A percentile compares a stretch with the other conserved stretches of the same genome.
These are phyloP conservation scores for Euzophera pinguis DNA, from an alignment of 2,888 invertebrate species.

Conservation along the genomic window DNA sequence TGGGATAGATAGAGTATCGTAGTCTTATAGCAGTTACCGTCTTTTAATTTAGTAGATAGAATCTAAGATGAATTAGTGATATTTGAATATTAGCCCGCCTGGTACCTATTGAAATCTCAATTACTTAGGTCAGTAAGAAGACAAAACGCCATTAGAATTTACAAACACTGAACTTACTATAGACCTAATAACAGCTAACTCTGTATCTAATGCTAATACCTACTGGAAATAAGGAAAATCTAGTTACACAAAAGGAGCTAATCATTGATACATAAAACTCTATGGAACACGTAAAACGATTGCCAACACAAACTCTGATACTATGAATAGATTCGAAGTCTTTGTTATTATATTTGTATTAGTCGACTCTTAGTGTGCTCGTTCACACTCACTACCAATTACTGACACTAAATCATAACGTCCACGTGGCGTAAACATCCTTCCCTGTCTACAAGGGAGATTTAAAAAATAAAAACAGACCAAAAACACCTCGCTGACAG, in stretches of 20 bases:
- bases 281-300: slow-evolving; percentile 45
- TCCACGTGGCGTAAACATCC: slow-evolving; percentile 74
- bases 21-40: too few relatives aligned
- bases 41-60: too few relatives aligned
- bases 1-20: too few relatives aligned
- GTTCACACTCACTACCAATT: slow-evolving; percentile 76
- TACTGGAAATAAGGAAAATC: too few relatives aligned
- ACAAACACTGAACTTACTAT: too few relatives aligned
- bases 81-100: too few relatives aligned
- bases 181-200: too few relatives aligned
- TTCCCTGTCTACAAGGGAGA: slow-evolving; percentile 44
- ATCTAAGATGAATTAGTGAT: too few relatives aligned
- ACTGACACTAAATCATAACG: slow-evolving; percentile 75
- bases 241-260: slow-evolving; percentile 15
- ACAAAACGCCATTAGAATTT: too few relatives aligned
- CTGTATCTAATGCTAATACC: too few relatives aligned
- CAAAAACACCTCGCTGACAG: slow-evolving; percentile 70
- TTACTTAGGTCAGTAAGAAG: too few relatives aligned
- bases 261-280: slow-evolving; percentile 30
- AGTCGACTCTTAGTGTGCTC: slow-evolving; percentile 67
- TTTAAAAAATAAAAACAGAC: slow-evolving; percentile 56
- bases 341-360: slow-evolving; percentile 74
- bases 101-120: too few relatives aligned
- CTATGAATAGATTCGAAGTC: slow-evolving; percentile 61
- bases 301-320: slow-evolving; percentile 52